These are phyloP conservation scores for Arion vulgaris DNA, from an alignment of 1,140 invertebrate species.

Conservation along the genomic window DNA sequence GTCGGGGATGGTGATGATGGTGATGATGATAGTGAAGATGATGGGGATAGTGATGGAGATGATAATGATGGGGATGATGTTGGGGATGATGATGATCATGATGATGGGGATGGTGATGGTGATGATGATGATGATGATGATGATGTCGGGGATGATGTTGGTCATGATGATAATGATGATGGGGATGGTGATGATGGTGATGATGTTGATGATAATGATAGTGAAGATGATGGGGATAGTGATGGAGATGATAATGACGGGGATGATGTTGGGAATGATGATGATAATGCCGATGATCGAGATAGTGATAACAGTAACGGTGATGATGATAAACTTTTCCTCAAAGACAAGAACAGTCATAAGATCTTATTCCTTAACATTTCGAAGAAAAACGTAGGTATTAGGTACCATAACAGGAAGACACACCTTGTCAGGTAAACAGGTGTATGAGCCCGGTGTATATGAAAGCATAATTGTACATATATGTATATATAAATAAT, in stretches of 20 bases:
- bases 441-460: no score
- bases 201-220: not conserved
- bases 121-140: not conserved
- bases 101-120: not conserved
- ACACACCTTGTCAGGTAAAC: no score
- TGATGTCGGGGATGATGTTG: not conserved
- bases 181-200: not conserved
- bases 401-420: no score
- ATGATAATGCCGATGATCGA: no score
- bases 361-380: no score
- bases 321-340: no score
- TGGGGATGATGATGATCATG: not conserved
- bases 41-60: not conserved
- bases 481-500: no score
- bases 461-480: no score
- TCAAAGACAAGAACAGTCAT: no score
- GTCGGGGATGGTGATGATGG: not conserved
- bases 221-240: not conserved
- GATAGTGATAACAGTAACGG: no score
- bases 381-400: no score
- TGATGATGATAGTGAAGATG: not conserved
- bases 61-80: conserved; percentile 8
- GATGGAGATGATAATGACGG: not conserved
- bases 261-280: no score
- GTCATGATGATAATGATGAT: not conserved